These are phyloP conservation scores for Styela clava DNA, from an alignment of 23 tunicate species.

Conservation along the genomic window DNA sequence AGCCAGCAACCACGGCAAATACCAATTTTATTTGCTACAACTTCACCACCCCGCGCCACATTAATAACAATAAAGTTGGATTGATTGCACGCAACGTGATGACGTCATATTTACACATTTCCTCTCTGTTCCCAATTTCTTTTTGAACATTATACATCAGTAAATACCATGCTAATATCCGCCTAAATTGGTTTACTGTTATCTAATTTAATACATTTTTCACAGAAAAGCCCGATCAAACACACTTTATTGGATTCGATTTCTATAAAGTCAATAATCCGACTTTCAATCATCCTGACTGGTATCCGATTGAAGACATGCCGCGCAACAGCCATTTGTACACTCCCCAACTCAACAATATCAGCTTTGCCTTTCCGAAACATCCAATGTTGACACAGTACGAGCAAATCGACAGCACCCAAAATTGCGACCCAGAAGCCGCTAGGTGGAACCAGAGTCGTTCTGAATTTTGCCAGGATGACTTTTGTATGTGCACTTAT, in stretches of 20 bases:
- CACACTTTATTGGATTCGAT: constrained; percentile 76
- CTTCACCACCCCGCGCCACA: too few relatives aligned
- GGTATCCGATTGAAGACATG: constrained; percentile 54
- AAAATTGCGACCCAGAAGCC: constrained; percentile 41
- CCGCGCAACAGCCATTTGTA: constrained; percentile 62
- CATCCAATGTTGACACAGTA: constrained; percentile 68
- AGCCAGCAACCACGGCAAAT: too few relatives aligned
- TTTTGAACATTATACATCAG: too few relatives aligned
- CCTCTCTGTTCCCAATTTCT: too few relatives aligned
- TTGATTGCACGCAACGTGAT: background rate
- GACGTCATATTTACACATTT: too few relatives aligned
- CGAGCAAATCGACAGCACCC: constrained; percentile 21
- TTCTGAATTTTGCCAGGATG: background rate
- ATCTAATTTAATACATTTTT: too few relatives aligned
- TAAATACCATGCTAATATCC: too few relatives aligned
- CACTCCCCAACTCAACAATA: constrained; percentile 83
- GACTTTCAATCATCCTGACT: constrained; percentile 45
- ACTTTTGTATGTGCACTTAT: constrained; percentile 49
- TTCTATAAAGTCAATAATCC: constrained; percentile 75
- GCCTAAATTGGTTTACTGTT: too few relatives aligned
- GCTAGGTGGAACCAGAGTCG: constrained; percentile 1
- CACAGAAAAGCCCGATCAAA: constrained; percentile 42
- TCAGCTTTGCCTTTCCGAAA: constrained; percentile 38
- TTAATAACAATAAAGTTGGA: background rate
- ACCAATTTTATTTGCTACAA: too few relatives aligned